A percentile compares a stretch with the other conserved stretches of the same genome.
Evolutionary conservation across 2,113 vertebrate genomes (phyloP).

Genomic region (Apodemus sylvaticus): DNA sequence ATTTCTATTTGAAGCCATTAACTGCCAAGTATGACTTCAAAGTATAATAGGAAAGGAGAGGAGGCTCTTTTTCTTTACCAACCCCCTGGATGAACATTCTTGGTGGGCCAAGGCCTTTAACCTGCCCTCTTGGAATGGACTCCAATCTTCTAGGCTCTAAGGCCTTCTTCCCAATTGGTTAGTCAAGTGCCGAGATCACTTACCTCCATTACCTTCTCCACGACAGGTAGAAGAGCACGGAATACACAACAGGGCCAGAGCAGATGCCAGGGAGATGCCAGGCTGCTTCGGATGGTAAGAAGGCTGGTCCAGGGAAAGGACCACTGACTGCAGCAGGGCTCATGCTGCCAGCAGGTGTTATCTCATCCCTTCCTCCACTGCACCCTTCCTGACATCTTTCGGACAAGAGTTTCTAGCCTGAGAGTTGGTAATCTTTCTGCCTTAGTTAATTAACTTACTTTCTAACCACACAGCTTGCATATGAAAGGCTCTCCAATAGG

Average conservation of each 20-base stretch:
- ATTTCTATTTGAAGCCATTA: conserved; percentile 44
- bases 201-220: background rate
- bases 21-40: conserved; percentile 25
- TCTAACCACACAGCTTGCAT: conserved; percentile 37
- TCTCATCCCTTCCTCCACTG: background rate
- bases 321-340: background rate
- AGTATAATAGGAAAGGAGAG: conserved; percentile 2
- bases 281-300: background rate
- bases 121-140: background rate
- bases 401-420: conserved; percentile 4
- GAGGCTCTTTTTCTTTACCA: background rate
- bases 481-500: conserved; percentile 41
- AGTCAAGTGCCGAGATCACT: background rate
- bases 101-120: background rate
- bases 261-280: background rate
- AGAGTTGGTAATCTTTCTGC: conserved; percentile 3
- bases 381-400: background rate
- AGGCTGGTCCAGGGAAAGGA: background rate
- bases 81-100: background rate
- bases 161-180: background rate
- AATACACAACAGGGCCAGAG: background rate
- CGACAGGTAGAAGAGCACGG: background rate
- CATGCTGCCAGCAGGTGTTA: no score
- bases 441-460: conserved; percentile 41
- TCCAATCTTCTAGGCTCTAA: background rate